Percentiles rank a stretch among this genome's conserved stretches.
Conservation (phyloP, 2,888 invertebrate species). For the Lathronympha strigana region DNA sequence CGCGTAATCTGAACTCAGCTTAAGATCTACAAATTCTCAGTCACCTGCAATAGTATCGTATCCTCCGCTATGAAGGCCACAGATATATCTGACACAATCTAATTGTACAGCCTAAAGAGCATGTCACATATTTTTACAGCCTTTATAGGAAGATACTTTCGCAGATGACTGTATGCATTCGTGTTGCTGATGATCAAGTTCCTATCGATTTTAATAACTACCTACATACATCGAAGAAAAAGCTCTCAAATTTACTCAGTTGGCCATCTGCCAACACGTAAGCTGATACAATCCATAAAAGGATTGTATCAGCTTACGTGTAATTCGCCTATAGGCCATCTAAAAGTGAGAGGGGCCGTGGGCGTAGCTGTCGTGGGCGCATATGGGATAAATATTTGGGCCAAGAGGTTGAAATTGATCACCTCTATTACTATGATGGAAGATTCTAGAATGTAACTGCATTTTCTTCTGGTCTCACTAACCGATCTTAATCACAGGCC, state of each 20-base stretch:
- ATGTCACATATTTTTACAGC: no score
- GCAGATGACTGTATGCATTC: no score
- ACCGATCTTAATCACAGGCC: background rate
- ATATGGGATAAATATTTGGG: conserved; percentile 21
- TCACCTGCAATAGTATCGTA: no score
- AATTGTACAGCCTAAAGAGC: no score
- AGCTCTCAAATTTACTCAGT: background rate
- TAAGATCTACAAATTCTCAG: no score
- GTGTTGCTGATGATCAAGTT: no score
- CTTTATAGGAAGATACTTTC: no score
- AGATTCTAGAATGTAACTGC: conserved; percentile 20
- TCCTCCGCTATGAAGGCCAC: no score
- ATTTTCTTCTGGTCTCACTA: background rate
- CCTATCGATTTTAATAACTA: no score
- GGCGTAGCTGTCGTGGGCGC: conserved; percentile 44
- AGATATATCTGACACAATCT: no score
- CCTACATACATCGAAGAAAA: background rate
- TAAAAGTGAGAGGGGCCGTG: conserved; percentile 54
- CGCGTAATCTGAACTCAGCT: no score
- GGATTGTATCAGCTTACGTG: conserved; percentile 27
- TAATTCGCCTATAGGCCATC: conserved; percentile 39
- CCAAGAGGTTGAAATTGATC: background rate
- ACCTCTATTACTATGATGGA: background rate
- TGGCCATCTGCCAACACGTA: conserved; percentile 18
- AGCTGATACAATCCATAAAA: conserved; percentile 15